phyloP scores from a whole-genome alignment of 2,113 vertebrate species.

The Paramisgurnus dabryanus region DNA sequence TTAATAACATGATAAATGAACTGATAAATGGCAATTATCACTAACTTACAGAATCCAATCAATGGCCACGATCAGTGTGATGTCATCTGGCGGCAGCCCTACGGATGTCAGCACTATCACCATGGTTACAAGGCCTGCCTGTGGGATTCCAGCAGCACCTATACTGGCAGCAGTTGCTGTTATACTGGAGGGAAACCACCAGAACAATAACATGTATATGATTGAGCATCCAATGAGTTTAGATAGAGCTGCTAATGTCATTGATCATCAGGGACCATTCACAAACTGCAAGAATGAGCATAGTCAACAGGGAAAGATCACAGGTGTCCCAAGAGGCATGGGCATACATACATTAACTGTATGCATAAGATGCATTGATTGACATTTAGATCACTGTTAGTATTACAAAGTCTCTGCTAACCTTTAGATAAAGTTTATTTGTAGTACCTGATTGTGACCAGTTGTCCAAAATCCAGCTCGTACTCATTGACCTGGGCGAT shows the following conservation, averaged over 20 bases:
- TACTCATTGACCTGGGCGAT: constrained; percentile 89
- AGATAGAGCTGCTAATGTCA: too few species aligned
- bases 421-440: background rate
- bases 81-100: constrained; percentile 84
- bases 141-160: constrained; percentile 82
- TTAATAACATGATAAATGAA: too few species aligned
- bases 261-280: too few species aligned
- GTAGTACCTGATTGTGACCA: constrained; percentile 86
- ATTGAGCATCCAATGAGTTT: too few species aligned
- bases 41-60: constrained; percentile 86
- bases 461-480: constrained; percentile 84
- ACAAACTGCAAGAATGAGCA: too few species aligned
- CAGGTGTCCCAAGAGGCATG: too few species aligned
- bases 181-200: constrained; percentile 63
- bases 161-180: constrained; percentile 80
- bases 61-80: constrained; percentile 84
- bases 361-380: background rate
- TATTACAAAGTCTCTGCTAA: background rate
- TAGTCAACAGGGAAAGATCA: too few species aligned
- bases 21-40: background rate
- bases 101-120: constrained; percentile 89
- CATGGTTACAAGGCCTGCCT: constrained; percentile 88
- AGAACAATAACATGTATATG: background rate
- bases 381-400: background rate
- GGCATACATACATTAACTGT: too few species aligned